A percentile compares a stretch with the other conserved stretches of the same genome.
These are phyloP conservation scores for Eupsilia transversa DNA, from an alignment of 2,888 invertebrate species.

Conservation along the genomic window DNA sequence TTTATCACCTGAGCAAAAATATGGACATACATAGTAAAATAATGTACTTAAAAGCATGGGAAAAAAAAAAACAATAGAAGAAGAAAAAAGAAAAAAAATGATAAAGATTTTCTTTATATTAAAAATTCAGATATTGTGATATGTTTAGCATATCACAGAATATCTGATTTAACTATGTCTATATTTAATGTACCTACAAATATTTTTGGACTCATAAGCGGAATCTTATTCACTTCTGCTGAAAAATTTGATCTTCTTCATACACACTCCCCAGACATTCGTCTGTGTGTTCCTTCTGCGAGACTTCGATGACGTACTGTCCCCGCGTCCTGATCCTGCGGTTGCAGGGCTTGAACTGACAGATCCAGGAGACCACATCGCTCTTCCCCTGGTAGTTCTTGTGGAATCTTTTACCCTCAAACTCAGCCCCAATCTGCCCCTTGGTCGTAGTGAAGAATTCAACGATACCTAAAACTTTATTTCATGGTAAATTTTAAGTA, in stretches of 20 bases:
- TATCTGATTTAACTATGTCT: no score
- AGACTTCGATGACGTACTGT: constrained; percentile 41
- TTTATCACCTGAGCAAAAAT: not conserved
- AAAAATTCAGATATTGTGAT: no score
- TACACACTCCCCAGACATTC: constrained; percentile 15
- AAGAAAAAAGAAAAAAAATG: no score
- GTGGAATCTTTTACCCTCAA: constrained; percentile 63
- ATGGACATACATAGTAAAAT: not conserved
- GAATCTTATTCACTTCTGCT: not conserved
- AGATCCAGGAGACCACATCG: constrained; percentile 63
- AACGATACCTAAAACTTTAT: constrained; percentile 52
- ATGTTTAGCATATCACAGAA: no score
- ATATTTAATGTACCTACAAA: no score
- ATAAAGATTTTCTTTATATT: no score
- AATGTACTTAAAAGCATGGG: not conserved
- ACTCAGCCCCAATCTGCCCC: constrained; percentile 60
- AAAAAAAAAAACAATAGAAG: no score
- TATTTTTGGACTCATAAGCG: not conserved
- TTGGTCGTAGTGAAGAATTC: constrained; percentile 62
- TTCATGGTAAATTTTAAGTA: constrained; percentile 3
- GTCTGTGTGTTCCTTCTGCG: constrained; percentile 27
- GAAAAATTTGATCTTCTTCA: constrained; percentile 4
- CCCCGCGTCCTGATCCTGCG: constrained; percentile 64
- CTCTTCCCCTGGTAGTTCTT: constrained; percentile 66
- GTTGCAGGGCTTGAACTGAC: constrained; percentile 56